Conservation (phyloP, 2,797 vertebrate genomes). For the Vipera ursinii region DNA sequence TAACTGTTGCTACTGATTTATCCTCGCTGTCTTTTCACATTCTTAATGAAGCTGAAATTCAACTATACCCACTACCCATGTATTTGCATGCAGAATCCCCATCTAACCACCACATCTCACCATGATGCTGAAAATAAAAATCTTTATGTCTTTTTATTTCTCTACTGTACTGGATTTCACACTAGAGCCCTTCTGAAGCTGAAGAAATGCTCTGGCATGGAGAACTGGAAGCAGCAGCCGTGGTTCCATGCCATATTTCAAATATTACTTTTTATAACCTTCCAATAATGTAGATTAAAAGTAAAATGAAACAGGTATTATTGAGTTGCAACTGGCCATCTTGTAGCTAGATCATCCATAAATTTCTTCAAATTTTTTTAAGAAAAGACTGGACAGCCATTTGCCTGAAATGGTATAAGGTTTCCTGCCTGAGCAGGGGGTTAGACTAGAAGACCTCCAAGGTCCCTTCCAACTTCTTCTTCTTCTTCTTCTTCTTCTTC, state of each 20-base stretch:
- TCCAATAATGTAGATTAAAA: background rate
- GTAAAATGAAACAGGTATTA: background rate
- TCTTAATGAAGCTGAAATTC: background rate
- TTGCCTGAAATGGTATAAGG: no score
- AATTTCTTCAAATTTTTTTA: background rate
- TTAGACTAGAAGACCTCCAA: no score
- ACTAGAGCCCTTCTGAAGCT: background rate
- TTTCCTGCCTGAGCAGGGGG: no score
- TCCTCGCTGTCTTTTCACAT: background rate
- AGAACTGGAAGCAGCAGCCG: background rate
- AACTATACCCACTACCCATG: background rate
- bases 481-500: no score
- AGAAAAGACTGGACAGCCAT: no score
- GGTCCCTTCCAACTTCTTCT: no score
- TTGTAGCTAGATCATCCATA: background rate
- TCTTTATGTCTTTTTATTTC: background rate
- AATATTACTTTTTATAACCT: background rate
- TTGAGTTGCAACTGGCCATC: background rate
- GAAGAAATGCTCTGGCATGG: background rate
- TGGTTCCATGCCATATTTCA: background rate
- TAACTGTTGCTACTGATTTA: background rate
- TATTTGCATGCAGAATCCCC: background rate
- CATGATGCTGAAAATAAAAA: background rate
- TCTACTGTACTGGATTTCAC: background rate
- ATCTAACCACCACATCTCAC: background rate